A percentile compares a stretch with the other conserved stretches of the same genome.
Evolutionary conservation across 2,797 vertebrate species (phyloP).

Genomic region (Crax fasciolata): DNA sequence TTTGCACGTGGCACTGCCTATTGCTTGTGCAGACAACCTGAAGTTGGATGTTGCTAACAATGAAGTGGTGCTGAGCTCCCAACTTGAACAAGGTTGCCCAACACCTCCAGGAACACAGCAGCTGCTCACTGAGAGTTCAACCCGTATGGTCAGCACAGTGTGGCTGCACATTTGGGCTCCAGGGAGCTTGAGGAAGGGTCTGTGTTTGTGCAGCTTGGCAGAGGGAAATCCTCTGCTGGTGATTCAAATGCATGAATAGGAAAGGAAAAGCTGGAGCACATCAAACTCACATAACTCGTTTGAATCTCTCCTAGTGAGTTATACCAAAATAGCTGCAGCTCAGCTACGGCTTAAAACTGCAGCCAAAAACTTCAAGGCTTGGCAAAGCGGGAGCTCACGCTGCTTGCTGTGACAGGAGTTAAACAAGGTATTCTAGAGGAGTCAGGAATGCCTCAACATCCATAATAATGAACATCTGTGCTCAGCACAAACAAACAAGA

Average conservation of each 20-base stretch:
- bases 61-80: neutral
- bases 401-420: conserved; percentile 52
- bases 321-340: conserved; percentile 31
- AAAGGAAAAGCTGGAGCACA: neutral
- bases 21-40: rapidly evolving
- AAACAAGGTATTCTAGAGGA: conserved; percentile 18
- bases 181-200: neutral
- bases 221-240: neutral
- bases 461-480: conserved; percentile 40
- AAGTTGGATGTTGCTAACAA: neutral
- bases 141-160: neutral
- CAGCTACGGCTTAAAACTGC: neutral
- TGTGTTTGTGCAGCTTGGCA: neutral
- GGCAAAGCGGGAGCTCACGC: conserved; percentile 10
- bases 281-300: neutral
- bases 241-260: neutral
- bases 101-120: neutral
- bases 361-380: conserved; percentile 50
- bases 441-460: conserved; percentile 22
- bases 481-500: conserved; percentile 16
- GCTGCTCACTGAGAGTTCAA: neutral
- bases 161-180: rapidly evolving
- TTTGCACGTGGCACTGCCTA: rapidly evolving
- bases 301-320: neutral
- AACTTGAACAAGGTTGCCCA: neutral